Conservation (phyloP, 2,888 invertebrate genomes). For the Stegana nigrithorax region DNA sequence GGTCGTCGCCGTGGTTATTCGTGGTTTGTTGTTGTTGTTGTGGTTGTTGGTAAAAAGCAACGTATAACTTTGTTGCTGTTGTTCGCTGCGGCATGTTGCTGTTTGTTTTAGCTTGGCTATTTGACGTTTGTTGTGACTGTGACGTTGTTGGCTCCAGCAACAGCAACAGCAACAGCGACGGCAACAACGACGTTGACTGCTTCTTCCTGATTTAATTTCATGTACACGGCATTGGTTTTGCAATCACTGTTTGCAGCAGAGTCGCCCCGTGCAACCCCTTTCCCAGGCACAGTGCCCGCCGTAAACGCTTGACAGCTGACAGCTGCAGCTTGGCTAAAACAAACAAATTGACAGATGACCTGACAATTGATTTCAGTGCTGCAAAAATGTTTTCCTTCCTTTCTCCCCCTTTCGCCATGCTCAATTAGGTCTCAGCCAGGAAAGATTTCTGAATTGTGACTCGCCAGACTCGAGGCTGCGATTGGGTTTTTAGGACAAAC, state of each 20-base stretch:
- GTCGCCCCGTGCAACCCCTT: not conserved
- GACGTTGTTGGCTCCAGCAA: not conserved
- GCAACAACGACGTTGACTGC: not conserved
- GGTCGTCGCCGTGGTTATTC: not conserved
- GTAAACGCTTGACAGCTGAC: conserved; percentile 46
- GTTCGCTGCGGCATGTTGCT: conserved; percentile 10
- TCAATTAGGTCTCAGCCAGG: no score
- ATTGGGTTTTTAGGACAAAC: no score
- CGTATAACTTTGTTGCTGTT: conserved; percentile 4
- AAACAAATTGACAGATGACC: conserved; percentile 59
- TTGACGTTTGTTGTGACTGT: conserved; percentile 2
- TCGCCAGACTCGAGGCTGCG: no score
- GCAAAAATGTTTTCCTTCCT: conserved; percentile 29
- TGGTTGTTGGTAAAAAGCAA: conserved; percentile 12
- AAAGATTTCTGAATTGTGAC: no score
- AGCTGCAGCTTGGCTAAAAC: conserved; percentile 43
- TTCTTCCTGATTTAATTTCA: conserved; percentile 22
- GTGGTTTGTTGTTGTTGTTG: no score
- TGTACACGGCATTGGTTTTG: conserved; percentile 5
- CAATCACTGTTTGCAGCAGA: conserved; percentile 7
- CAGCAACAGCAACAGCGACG: no score
- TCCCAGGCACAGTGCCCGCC: not conserved
- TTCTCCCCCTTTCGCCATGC: no score
- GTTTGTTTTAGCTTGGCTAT: conserved; percentile 17
- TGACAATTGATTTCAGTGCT: conserved; percentile 56